These are phyloP conservation scores for Plectrocnemia conspersa DNA, from an alignment of 1,140 invertebrate genomes.

Conservation along the genomic window DNA sequence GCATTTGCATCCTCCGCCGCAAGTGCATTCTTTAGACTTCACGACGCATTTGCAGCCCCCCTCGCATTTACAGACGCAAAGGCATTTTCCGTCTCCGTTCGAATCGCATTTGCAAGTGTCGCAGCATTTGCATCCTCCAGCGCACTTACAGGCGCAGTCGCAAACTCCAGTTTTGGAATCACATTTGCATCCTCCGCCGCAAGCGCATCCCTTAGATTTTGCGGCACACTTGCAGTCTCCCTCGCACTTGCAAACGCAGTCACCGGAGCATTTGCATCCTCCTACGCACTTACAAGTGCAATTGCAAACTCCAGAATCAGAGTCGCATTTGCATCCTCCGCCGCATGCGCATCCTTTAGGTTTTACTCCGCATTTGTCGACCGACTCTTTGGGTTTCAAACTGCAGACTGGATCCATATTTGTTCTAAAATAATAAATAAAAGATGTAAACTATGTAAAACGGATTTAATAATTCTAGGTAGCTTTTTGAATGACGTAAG, in stretches of 20 bases:
- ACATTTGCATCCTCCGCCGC: conserved; percentile 22
- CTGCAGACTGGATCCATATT: conserved; percentile 26
- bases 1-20: conserved; percentile 26
- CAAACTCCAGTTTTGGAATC: conserved; percentile 7
- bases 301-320: conserved; percentile 6
- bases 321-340: conserved; percentile 19
- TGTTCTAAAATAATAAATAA: not conserved
- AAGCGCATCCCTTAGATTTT: not conserved
- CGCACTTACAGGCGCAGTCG: conserved; percentile 27
- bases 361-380: conserved; percentile 36
- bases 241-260: conserved; percentile 39
- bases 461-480: not conserved
- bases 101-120: conserved; percentile 19
- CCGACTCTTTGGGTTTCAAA: conserved; percentile 40
- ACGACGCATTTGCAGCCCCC: conserved; percentile 39
- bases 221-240: conserved; percentile 38
- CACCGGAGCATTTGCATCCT: too few relatives aligned
- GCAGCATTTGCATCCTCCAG: conserved; percentile 21
- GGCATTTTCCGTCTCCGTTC: conserved; percentile 35
- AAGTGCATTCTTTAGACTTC: conserved; percentile 36
- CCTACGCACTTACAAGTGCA: conserved; percentile 29
- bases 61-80: conserved; percentile 39
- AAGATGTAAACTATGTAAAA: not conserved
- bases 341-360: conserved; percentile 12
- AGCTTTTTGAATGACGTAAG: too few relatives aligned